phyloP scores from a whole-genome alignment of 2,113 vertebrate species.

The Lepidothrix coronata region DNA sequence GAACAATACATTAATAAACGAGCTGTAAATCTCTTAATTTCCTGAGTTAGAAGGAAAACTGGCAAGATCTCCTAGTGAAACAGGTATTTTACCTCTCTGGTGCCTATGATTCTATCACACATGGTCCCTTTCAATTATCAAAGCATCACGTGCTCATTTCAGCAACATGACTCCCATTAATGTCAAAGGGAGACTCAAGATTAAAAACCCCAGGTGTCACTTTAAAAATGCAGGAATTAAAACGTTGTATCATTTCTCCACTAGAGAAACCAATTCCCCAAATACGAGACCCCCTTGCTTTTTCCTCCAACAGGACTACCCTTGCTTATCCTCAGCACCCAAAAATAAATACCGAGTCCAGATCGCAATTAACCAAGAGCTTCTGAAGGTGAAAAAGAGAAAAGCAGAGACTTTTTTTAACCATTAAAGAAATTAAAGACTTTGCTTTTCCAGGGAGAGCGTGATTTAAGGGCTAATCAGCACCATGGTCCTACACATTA shows the following conservation, averaged over 20 bases:
- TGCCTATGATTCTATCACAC: background rate
- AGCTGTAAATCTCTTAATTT: background rate
- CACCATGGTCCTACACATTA: slow-evolving; percentile 64
- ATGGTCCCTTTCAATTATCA: slow-evolving; percentile 18
- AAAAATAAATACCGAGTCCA: background rate
- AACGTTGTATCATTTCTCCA: slow-evolving; percentile 34
- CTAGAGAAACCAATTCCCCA: background rate
- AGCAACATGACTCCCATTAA: slow-evolving; percentile 52
- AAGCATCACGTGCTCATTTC: slow-evolving; percentile 15
- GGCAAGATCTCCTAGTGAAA: background rate
- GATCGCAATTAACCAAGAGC: background rate
- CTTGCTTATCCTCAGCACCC: background rate
- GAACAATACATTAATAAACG: slow-evolving; percentile 17
- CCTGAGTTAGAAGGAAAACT: background rate
- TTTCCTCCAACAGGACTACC: background rate
- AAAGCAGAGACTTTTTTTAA: slow-evolving; percentile 34
- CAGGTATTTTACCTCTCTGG: slow-evolving; percentile 2
- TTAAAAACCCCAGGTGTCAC: slow-evolving; percentile 56
- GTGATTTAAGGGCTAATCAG: slow-evolving; percentile 73
- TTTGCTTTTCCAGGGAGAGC: slow-evolving; percentile 64
- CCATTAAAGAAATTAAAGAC: slow-evolving; percentile 71
- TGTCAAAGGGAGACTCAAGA: slow-evolving; percentile 58
- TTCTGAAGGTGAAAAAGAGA: slow-evolving; percentile 63
- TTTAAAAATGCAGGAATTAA: slow-evolving; percentile 61
- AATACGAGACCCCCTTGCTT: background rate